Conservation (phyloP, 1,140 invertebrate species). For the Lepidotrigona ventralis region DNA sequence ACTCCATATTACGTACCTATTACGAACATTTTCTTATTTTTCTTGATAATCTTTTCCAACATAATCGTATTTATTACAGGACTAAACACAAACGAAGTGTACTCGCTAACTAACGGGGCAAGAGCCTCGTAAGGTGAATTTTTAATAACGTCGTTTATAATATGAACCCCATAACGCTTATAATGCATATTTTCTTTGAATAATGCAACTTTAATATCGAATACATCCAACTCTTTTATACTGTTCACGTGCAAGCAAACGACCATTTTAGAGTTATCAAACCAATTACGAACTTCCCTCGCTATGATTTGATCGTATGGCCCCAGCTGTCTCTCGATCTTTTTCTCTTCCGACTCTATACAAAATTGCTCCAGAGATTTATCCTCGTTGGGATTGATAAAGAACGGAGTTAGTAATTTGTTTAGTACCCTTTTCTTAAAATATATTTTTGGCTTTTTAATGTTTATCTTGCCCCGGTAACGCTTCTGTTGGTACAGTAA, state of each 20-base stretch:
- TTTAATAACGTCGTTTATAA: conserved; percentile 82
- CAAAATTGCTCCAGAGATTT: conserved; percentile 73
- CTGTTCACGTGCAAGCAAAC: conserved; percentile 86
- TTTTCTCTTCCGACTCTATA: fast-evolving
- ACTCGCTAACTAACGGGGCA: conserved; percentile 75
- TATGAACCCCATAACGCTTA: conserved; percentile 82
- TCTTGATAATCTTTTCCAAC: conserved; percentile 83
- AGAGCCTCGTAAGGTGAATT: conserved; percentile 81
- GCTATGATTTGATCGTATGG: conserved; percentile 86
- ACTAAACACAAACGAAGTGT: conserved; percentile 82
- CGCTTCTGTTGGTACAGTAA: conserved; percentile 82
- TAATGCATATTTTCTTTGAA: conserved; percentile 84
- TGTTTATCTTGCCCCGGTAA: conserved; percentile 86
- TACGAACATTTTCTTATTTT: conserved; percentile 83
- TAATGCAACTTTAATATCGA: conserved; percentile 82
- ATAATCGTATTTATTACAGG: conserved; percentile 81
- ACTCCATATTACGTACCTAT: conserved; percentile 80
- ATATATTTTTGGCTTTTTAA: conserved; percentile 85
- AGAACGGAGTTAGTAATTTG: conserved; percentile 83
- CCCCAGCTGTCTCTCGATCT: conserved; percentile 77
- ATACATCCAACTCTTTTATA: conserved; percentile 82
- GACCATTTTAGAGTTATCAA: conserved; percentile 85
- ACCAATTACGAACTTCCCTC: conserved; percentile 84
- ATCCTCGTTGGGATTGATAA: conserved; percentile 73
- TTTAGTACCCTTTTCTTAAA: conserved; percentile 83